phyloP scores from a whole-genome alignment of 92 coral and sea anemone genomes.

The Palythoa grandiflora region DNA sequence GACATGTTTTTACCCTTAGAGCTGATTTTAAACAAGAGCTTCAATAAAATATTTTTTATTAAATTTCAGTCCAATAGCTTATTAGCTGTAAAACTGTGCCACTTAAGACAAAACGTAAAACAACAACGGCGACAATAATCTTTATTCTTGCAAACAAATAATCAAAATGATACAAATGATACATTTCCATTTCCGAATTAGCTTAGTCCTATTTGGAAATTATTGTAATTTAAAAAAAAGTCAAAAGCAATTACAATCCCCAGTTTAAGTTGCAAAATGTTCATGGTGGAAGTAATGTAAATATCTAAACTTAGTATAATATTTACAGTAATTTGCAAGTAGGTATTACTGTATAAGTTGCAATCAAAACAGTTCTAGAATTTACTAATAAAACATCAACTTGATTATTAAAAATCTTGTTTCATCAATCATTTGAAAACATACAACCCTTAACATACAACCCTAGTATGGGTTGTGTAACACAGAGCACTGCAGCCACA shows the following conservation, averaged over 20 bases:
- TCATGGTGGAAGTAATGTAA: neutral
- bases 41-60: neutral
- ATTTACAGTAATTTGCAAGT: neutral
- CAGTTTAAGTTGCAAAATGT: neutral
- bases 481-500: neutral
- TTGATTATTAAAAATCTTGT: too few relatives aligned
- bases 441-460: neutral
- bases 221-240: too few relatives aligned
- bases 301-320: too few relatives aligned
- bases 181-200: too few relatives aligned
- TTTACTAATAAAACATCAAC: neutral
- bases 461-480: neutral
- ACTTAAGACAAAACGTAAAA: neutral
- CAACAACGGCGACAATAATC: neutral
- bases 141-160: neutral
- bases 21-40: neutral
- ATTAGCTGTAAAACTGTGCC: neutral
- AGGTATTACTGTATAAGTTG: neutral
- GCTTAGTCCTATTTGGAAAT: too few relatives aligned
- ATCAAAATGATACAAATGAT: neutral
- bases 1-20: neutral
- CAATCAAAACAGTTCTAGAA: neutral
- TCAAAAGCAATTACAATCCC: neutral
- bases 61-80: neutral
- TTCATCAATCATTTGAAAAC: neutral